Conservation (phyloP, 2,113 vertebrate species). For the Xiphorhynchus elegans region DNA sequence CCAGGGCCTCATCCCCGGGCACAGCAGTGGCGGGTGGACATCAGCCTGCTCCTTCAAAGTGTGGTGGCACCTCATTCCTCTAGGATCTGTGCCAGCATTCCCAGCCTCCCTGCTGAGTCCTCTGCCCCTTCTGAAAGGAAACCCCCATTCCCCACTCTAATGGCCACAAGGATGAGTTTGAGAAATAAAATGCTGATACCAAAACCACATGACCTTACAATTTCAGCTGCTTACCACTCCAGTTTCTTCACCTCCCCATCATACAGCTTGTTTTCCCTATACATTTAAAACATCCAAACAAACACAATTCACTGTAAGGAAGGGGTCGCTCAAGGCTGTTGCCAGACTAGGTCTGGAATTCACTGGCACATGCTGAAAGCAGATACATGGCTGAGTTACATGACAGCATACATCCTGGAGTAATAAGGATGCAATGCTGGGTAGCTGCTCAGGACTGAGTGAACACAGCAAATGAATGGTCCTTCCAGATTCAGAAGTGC, state of each 20-base stretch:
- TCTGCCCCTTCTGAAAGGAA: not conserved
- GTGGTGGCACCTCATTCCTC: accelerated
- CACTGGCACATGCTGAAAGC: not conserved
- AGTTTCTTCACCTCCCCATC: not conserved
- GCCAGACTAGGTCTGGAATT: not conserved
- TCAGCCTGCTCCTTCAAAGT: not conserved
- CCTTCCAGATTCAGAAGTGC: not conserved
- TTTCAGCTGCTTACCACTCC: not conserved
- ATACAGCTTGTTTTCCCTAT: not conserved
- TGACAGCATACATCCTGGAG: not conserved
- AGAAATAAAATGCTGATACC: not conserved
- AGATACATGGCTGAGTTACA: not conserved
- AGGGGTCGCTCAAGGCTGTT: not conserved
- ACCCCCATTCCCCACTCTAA: not conserved
- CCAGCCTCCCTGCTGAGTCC: not conserved
- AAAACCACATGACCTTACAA: not conserved
- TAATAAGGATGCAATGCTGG: not conserved
- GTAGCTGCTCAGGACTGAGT: not conserved
- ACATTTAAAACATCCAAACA: not conserved
- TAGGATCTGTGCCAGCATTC: not conserved
- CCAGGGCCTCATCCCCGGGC: not conserved
- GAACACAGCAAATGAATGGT: not conserved
- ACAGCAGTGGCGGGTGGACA: not conserved
- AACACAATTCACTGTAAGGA: not conserved
- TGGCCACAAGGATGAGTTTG: not conserved